Evolutionary conservation across 2,888 invertebrate species (phyloP).

Genomic region (Drosophila mulleri): DNA sequence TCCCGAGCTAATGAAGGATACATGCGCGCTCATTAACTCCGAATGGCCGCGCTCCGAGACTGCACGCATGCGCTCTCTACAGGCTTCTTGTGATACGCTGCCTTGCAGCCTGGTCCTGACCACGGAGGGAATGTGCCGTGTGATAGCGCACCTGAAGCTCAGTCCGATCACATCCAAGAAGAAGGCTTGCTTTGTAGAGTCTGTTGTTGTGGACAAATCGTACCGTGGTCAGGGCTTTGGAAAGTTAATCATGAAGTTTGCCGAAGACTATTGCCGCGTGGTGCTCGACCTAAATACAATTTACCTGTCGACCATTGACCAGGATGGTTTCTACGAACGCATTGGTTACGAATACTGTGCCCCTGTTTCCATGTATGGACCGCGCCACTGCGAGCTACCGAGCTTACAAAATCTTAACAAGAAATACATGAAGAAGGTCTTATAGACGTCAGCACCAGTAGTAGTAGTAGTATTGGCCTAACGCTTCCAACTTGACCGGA

Average conservation of each 20-base stretch:
- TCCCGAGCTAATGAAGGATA: slow-evolving; percentile 89
- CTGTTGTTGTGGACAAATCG: slow-evolving; percentile 91
- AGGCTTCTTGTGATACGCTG: slow-evolving; percentile 89
- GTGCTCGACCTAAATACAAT: slow-evolving; percentile 88
- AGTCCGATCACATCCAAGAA: slow-evolving; percentile 89
- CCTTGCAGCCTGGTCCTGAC: slow-evolving; percentile 91
- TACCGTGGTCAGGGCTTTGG: slow-evolving; percentile 92
- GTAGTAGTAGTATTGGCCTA: slow-evolving; percentile 59
- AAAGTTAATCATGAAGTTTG: slow-evolving; percentile 89
- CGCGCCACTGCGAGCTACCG: slow-evolving; percentile 84
- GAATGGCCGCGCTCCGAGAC: slow-evolving; percentile 94
- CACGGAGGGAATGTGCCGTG: slow-evolving; percentile 86
- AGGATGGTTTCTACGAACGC: slow-evolving; percentile 91
- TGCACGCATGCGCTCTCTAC: slow-evolving; percentile 91
- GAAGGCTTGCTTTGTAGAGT: slow-evolving; percentile 92
- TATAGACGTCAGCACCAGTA: slow-evolving; percentile 81
- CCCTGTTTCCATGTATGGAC: slow-evolving; percentile 90
- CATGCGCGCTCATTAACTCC: slow-evolving; percentile 92
- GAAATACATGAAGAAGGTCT: slow-evolving; percentile 85
- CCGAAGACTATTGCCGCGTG: slow-evolving; percentile 90
- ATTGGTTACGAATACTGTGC: slow-evolving; percentile 90
- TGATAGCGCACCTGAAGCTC: slow-evolving; percentile 93
- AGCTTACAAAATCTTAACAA: slow-evolving; percentile 83
- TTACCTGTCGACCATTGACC: slow-evolving; percentile 90
- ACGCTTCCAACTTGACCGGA: slow-evolving; percentile 33